Evolutionary conservation across 2,113 vertebrate species (phyloP).

Genomic region (Oceanodroma tethys): DNA sequence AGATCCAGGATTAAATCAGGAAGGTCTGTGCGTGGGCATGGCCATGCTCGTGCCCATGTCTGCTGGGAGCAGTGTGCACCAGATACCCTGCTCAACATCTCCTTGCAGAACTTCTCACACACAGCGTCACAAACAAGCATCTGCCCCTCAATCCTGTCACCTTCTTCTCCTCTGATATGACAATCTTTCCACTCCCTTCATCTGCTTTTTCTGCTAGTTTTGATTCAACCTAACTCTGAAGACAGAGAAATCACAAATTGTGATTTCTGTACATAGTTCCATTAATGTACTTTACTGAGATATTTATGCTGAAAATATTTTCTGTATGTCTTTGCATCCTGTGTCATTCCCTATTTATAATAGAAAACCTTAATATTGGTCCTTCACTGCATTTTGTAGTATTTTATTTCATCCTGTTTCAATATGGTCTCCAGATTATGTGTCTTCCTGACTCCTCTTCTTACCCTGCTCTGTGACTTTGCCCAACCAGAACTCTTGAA

Average conservation of each 20-base stretch:
- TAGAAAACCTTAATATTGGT: neutral
- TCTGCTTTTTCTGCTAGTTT: neutral
- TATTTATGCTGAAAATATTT: neutral
- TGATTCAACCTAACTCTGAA: neutral
- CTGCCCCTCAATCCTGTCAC: neutral
- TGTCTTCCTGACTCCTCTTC: neutral
- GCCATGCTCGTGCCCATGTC: rapidly evolving
- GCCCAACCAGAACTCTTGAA: neutral
- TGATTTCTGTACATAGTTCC: neutral
- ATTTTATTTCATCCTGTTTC: neutral
- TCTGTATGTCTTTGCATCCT: neutral
- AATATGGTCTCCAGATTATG: neutral
- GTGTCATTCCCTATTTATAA: neutral
- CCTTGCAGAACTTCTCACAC: neutral
- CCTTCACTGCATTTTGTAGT: neutral
- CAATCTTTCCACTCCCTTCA: neutral
- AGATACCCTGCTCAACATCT: neutral
- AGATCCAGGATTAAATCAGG: neutral
- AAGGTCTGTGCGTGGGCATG: neutral
- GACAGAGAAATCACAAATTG: neutral
- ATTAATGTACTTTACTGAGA: neutral
- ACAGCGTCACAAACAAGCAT: rapidly evolving
- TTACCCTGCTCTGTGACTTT: neutral
- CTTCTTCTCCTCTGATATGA: neutral
- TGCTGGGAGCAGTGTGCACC: neutral